Evolutionary conservation across 2,797 vertebrate genomes (phyloP), one percentile per base, ranked within the genome.

Genomic region (Falco berigora): DNA sequence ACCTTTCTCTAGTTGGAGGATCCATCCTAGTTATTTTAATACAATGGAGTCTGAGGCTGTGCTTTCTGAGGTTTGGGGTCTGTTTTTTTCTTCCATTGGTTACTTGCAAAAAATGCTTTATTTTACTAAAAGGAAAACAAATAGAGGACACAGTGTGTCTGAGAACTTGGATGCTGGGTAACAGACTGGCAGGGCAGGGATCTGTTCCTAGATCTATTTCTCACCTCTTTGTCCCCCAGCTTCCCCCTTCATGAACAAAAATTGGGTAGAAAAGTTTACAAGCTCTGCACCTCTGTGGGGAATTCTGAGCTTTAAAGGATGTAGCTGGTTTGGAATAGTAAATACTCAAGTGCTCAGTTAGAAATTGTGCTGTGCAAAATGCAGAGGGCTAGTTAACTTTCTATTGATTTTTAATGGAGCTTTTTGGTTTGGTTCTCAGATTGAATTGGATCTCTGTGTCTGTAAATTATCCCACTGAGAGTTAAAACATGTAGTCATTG

Each of bases 341-440:
- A 95, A 92, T 94, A 81, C 50, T 88, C 55, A 73, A 68, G 23
- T 30, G 58, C 47, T 92, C 69, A 63, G 68, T 83, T 79, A 77
- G 69, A 94, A 94, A 84, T 63, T 36, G 50, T 12, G 5, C 34
- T 58, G 30, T 66, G 58, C 15, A 49, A 94, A 90, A 84, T 86
- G 40, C 61, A 77, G 44, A 90, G 73, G 40, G 50, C 50, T 78
- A 86, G 62, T 95, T 94, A 90, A 91, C 56, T 71, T 92, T 86
- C 85, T 69, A 72, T 73, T 66, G 87, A 94, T 90, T 95, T 91
- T 94, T 97, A 96, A 90, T 90, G 76, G 53, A 94, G 50, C 27
- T 90, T 96, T 94, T 89, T 67, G 86, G n/a, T 92, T 94, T 88
- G 62, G 15, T 93, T 94, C 82, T 92, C 82, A 86, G 68, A 62